phyloP scores from a whole-genome alignment of 92 coral and sea anemone species.

The Epizoanthus ramosus region DNA sequence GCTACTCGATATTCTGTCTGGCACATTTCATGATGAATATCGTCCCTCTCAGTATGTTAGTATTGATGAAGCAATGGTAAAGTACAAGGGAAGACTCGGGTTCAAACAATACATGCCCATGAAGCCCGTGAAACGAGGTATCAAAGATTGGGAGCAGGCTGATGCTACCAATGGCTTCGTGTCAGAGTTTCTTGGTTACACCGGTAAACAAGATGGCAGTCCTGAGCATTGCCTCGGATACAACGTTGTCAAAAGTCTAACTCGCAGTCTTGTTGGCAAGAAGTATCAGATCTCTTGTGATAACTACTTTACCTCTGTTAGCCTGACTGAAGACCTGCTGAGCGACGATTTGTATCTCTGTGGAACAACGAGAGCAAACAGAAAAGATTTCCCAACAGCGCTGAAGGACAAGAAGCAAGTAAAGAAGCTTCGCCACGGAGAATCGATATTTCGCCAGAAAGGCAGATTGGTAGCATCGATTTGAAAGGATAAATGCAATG shows the following conservation, averaged over 20 bases:
- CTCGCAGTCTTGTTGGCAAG: constrained; percentile 24
- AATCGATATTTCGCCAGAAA: constrained; percentile 32
- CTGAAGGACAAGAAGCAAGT: constrained; percentile 23
- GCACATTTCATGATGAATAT: neutral
- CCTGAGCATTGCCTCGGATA: constrained; percentile 48
- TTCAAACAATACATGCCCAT: constrained; percentile 41
- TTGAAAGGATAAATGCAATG: constrained; percentile 59
- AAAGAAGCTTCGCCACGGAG: constrained; percentile 35
- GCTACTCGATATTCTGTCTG: neutral
- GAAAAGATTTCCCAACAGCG: constrained; percentile 49
- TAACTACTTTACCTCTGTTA: constrained; percentile 56
- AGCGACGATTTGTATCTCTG: constrained; percentile 50
- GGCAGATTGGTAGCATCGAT: constrained; percentile 42
- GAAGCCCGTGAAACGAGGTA: constrained; percentile 44
- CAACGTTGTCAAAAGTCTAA: constrained; percentile 39
- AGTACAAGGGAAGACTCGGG: constrained; percentile 24
- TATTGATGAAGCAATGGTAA: constrained; percentile 38
- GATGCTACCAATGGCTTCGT: constrained; percentile 24
- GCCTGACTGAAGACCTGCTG: constrained; percentile 48
- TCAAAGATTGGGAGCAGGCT: constrained; percentile 37
- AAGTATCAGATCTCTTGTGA: constrained; percentile 40
- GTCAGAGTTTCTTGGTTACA: constrained; percentile 29
- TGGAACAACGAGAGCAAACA: constrained; percentile 61
- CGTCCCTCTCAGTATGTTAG: constrained; percentile 12
- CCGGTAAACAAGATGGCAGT: constrained; percentile 28